Conservation (phyloP, 2,888 invertebrate species). For the Lacanobia oleracea region DNA sequence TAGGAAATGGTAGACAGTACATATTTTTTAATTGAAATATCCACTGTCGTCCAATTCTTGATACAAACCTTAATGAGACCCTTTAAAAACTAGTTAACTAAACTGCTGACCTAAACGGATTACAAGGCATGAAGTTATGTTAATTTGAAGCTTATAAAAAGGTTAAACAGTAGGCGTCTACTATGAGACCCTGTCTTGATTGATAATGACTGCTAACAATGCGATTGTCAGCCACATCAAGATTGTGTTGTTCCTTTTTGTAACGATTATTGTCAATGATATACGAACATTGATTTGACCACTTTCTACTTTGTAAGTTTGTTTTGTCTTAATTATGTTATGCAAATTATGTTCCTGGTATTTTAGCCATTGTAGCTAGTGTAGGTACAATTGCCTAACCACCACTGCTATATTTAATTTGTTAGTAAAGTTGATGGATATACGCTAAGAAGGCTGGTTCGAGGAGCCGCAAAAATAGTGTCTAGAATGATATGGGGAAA, state of each 20-base stretch:
- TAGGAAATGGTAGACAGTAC: no score
- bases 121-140: constrained; percentile 18
- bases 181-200: constrained; percentile 48
- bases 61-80: no score
- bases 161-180: constrained; percentile 51
- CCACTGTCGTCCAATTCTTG: no score
- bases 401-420: not conserved
- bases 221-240: constrained; percentile 48
- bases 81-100: not conserved
- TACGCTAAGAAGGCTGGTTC: no score
- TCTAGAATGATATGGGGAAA: no score
- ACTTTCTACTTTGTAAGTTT: constrained; percentile 35
- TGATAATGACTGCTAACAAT: constrained; percentile 61
- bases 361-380: not conserved
- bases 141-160: constrained; percentile 40
- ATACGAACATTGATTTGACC: constrained; percentile 30
- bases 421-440: not conserved
- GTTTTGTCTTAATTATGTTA: constrained; percentile 7
- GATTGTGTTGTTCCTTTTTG: constrained; percentile 55
- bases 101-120: not conserved
- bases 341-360: constrained; percentile 8
- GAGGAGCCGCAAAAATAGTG: no score
- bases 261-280: constrained; percentile 58
- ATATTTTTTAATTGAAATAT: no score
- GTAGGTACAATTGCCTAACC: not conserved